Evolutionary conservation across 2,888 invertebrate species (phyloP).

Genomic region (Hermodice carunculata): DNA sequence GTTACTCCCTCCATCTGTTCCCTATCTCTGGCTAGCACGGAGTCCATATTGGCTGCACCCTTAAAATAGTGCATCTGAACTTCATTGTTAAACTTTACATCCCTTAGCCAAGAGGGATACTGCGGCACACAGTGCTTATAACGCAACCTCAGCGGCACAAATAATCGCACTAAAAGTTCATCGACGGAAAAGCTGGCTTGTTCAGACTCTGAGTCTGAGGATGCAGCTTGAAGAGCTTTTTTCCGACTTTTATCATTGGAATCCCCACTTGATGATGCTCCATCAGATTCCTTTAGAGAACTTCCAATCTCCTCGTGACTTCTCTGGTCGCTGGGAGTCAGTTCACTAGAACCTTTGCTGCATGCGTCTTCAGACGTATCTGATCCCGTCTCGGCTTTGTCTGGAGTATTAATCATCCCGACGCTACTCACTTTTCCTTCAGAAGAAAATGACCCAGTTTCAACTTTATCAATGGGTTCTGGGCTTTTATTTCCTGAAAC

Average conservation of each 20-base stretch:
- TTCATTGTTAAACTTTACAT: conserved; percentile 78
- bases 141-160: not conserved
- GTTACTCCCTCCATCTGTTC: conserved; percentile 73
- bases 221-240: too few relatives aligned
- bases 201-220: not conserved
- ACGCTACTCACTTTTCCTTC: too few relatives aligned
- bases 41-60: conserved; percentile 73
- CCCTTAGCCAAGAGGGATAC: conserved; percentile 78
- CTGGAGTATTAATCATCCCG: too few relatives aligned
- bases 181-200: not conserved
- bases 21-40: conserved; percentile 77
- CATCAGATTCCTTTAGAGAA: conserved; percentile 64
- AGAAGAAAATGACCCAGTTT: too few relatives aligned
- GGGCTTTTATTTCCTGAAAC: too few relatives aligned
- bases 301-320: conserved; percentile 62
- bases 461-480: too few relatives aligned
- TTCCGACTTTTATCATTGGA: too few relatives aligned
- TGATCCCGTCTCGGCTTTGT: not conserved
- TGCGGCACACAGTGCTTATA: conserved; percentile 45
- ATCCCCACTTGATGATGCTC: conserved; percentile 24
- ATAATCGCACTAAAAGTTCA: conserved; percentile 30
- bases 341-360: conserved; percentile 58
- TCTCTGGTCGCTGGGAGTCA: conserved; percentile 56
- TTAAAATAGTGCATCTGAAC: conserved; percentile 81
- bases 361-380: not conserved